Conservation (phyloP, 2,113 vertebrate species). For the Emydocephalus ijimae region DNA sequence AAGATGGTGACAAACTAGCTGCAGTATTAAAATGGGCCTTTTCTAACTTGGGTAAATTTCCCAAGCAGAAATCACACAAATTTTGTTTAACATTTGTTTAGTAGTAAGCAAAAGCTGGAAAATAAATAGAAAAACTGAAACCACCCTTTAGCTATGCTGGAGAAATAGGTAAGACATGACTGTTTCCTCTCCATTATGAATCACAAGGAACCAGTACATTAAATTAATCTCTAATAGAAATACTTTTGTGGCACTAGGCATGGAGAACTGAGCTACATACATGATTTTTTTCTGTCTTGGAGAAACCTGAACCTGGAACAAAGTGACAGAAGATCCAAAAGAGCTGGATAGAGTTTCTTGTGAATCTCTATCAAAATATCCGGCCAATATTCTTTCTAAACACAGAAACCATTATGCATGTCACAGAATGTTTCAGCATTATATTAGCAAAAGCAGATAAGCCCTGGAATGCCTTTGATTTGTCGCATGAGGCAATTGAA, state of each 20-base stretch:
- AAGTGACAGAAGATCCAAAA: neutral
- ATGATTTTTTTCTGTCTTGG: neutral
- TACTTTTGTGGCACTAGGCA: neutral
- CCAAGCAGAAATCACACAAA: neutral
- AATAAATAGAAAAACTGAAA: neutral
- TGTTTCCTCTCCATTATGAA: neutral
- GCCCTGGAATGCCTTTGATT: neutral
- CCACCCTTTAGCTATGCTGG: neutral
- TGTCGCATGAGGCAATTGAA: neutral
- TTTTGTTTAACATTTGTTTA: neutral
- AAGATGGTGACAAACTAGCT: neutral
- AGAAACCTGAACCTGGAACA: neutral
- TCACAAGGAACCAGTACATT: neutral
- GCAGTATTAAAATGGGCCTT: neutral
- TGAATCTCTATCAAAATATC: neutral
- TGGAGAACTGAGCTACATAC: neutral
- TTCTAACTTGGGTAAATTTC: neutral
- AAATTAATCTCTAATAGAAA: neutral
- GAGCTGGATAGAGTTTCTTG: neutral
- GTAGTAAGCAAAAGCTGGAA: neutral
- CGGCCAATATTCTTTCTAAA: neutral
- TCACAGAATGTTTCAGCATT: neutral
- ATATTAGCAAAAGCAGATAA: neutral
- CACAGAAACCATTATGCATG: neutral
- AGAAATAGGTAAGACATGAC: neutral